Evolutionary conservation across 2,888 invertebrate genomes (phyloP).

Genomic region (Himalopsyche tibetana): DNA sequence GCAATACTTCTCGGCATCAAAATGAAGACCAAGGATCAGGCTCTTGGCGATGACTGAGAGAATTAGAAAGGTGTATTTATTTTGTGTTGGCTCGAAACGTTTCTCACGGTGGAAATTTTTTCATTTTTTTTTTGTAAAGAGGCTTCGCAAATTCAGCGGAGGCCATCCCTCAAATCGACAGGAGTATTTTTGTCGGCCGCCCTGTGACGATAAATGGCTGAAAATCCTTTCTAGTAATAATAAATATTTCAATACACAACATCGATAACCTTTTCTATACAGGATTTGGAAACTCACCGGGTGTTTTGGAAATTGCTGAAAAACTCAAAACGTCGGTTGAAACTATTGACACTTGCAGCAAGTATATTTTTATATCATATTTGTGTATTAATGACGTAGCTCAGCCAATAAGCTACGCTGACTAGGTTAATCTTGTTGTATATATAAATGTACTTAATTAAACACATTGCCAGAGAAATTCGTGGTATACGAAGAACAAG

Average conservation of each 20-base stretch:
- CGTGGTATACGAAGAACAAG: too few species aligned
- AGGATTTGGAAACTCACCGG: conserved; percentile 52
- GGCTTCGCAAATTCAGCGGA: conserved; percentile 60
- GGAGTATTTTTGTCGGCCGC: conserved; percentile 60
- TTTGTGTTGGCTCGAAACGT: conserved; percentile 39
- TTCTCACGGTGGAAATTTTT: conserved; percentile 23
- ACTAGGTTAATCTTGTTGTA: too few species aligned
- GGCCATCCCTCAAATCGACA: conserved; percentile 66
- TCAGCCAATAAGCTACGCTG: too few species aligned
- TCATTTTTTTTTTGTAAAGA: conserved; percentile 51
- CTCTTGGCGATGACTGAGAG: conserved; percentile 28
- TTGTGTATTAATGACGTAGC: too few species aligned
- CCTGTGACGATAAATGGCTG: conserved; percentile 63
- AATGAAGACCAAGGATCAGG: neutral
- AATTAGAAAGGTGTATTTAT: conserved; percentile 18
- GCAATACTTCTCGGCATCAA: neutral
- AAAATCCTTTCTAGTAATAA: conserved; percentile 65
- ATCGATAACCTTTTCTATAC: conserved; percentile 65
- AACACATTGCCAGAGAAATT: too few species aligned
- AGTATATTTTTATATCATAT: too few species aligned
- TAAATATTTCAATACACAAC: conserved; percentile 66
- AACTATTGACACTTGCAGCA: too few species aligned
- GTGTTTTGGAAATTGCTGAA: conserved; percentile 17
- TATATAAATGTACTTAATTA: too few species aligned
- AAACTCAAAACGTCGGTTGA: too few species aligned